Evolutionary conservation across 2,113 vertebrate genomes (phyloP), one percentile per base, ranked within the genome.

Genomic region (Hippocampus abdominalis): DNA sequence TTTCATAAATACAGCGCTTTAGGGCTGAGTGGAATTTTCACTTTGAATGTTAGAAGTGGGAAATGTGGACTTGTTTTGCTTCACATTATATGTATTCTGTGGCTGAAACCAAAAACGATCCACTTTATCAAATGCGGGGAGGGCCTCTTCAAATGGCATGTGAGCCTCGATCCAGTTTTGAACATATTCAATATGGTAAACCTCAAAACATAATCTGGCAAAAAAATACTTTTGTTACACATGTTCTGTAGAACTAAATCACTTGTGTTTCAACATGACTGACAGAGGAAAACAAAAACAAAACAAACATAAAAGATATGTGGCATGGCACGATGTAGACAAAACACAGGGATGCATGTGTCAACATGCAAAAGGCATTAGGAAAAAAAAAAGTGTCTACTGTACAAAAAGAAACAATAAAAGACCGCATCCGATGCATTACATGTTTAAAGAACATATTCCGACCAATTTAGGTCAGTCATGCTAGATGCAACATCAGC

Each of bases 51-150:
- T 79, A 82, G 87, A 89, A 86, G 87, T 90, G 81, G 85, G 68
- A 81, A 78, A 70, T 77, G 77, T 16, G 56, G 69, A 88, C 77
- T 84, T 88, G 81, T 89, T 84, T 80, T 69, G 72, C 81, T 87
- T 83, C 68, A 79, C 74, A 66, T 81, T 74, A 75, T 77, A 73
- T 80, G 79, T 71, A 75, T 76, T 75, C 72, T 71, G 85, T 75
- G 88, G 83, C 85, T 85, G 86, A 88, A 84, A 82, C 76, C 29
- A 66, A 87, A 88, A 89, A 89, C 76, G 42, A 36, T 69, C 69
- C 10, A 76, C 76, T 81, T 79, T 67, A 83, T 87, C 64, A 60
- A 71, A 75, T 54, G 62, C 51, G 49, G 67, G 70, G 65, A 83
- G 81, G 73, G 74, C 69, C 71, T 40, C 64, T 68, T 71, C 2